Base-by-base conservation (phyloP, 2,113 vertebrate genomes). In the Hypanus sabinus region DNA sequence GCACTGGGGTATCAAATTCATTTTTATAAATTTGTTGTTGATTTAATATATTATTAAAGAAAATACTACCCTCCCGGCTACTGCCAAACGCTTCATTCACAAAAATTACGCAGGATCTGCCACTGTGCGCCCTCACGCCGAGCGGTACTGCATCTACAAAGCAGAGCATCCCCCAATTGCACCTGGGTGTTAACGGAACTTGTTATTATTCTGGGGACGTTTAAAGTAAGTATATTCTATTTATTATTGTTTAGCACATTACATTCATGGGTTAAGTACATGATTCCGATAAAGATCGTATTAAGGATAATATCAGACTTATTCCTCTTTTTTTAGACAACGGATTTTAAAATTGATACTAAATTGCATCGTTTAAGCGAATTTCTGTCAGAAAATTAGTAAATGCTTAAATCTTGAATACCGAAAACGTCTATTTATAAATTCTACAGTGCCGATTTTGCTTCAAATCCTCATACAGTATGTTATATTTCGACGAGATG, bases 151-250 rank as follows among this genome's bases (percentile, higher is more conserved):
- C 83, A 90, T 90, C 60, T 90, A 90, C 85, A 65, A 90, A 90
- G 85, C 85, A 68, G 30, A 65, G 60, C 85, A 65, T n/a, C 16
- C 85, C 85, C 85, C n/a, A 24, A 33, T 90, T 90, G 85, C 60
- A 90, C 85, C 85, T 90, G 85, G 85, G 85, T 90, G 85, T 65
- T 68, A 90, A n/a, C 57, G 85, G n/a, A 20, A 60, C 85, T 90
- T 65, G 85, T 90, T 90, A 65, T 90, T 62, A 90, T 65, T 90
- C 85, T 90, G 60, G 85, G 85, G 60, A 90, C 85, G 30, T 65
- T 90, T n/a, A 8, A 68, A 90, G 85, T 90, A 90, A 90, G 85
- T 90, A 90, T 65, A n/a, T 90, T 68, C n/a, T 68, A 90, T 33
- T 65, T 68, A 68, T 90, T n/a, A 65, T n/a, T 18, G 60, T 0